Evolutionary conservation across 2,113 vertebrate species (phyloP).

Genomic region (Gadus chalcogrammus): DNA sequence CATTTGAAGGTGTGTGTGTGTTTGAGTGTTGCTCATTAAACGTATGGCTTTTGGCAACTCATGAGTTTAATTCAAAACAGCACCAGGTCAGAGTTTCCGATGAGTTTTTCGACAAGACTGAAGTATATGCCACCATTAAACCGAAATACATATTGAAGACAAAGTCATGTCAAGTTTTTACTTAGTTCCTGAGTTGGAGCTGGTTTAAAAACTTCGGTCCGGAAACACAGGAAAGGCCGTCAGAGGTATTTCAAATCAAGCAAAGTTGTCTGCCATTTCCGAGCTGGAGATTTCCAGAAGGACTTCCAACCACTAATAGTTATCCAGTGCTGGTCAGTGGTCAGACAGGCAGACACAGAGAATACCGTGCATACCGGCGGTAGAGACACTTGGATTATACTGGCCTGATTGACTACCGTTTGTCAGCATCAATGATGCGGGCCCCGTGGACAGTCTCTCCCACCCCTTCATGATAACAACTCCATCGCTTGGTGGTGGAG

Average conservation of each 20-base stretch:
- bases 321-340: slow-evolving; percentile 64
- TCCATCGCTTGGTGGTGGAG: background rate
- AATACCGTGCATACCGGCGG: slow-evolving; percentile 59
- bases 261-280: slow-evolving; percentile 46
- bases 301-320: slow-evolving; percentile 70
- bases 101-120: too few relatives aligned
- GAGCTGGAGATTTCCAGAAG: slow-evolving; percentile 60
- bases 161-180: too few relatives aligned
- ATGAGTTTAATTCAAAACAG: too few relatives aligned
- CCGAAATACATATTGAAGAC: too few relatives aligned
- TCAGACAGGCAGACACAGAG: slow-evolving; percentile 70
- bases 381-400: slow-evolving; percentile 53
- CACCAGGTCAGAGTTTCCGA: too few relatives aligned
- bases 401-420: slow-evolving; percentile 42
- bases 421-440: slow-evolving; percentile 43
- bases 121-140: too few relatives aligned
- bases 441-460: background rate
- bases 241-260: slow-evolving; percentile 41
- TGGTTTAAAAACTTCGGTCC: too few relatives aligned
- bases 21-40: too few relatives aligned
- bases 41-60: too few relatives aligned
- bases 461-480: background rate
- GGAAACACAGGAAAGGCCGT: slow-evolving; percentile 12
- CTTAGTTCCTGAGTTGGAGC: too few relatives aligned
- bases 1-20: too few relatives aligned